Conservation (phyloP, 2,888 invertebrate genomes). For the Athalia circularis region DNA sequence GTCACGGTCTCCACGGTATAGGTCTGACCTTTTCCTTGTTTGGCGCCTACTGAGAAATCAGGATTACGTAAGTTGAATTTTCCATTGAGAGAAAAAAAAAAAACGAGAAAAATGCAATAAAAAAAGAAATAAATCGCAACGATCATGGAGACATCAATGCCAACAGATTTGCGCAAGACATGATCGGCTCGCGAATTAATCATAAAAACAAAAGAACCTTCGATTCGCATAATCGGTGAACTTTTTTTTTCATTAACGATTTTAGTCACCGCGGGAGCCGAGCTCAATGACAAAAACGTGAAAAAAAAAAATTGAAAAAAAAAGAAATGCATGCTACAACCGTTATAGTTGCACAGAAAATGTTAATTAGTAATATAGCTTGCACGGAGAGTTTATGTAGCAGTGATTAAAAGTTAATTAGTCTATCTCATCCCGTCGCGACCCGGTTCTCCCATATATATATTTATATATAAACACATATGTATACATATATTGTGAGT, state of each 20-base stretch:
- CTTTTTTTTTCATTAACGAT: neutral
- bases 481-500: neutral
- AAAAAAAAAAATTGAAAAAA: no score
- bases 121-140: neutral
- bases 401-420: conserved; percentile 61
- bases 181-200: neutral
- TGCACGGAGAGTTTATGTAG: conserved; percentile 31
- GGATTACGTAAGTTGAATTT: conserved; percentile 16
- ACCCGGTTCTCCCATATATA: conserved; percentile 15
- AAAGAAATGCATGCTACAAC: conserved; percentile 17
- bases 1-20: conserved; percentile 37
- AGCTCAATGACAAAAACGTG: no score
- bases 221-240: neutral
- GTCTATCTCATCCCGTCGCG: conserved; percentile 48
- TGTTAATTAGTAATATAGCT: conserved; percentile 26
- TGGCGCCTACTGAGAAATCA: conserved; percentile 8
- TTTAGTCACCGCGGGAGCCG: no score
- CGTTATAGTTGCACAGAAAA: conserved; percentile 20
- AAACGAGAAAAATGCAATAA: neutral
- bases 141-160: conserved; percentile 33
- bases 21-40: conserved; percentile 37
- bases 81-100: neutral
- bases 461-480: no score
- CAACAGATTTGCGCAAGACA: conserved; percentile 12
- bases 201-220: neutral